These are phyloP conservation scores for Gallinago media DNA, from an alignment of 2,113 vertebrate species.

Conservation along the genomic window DNA sequence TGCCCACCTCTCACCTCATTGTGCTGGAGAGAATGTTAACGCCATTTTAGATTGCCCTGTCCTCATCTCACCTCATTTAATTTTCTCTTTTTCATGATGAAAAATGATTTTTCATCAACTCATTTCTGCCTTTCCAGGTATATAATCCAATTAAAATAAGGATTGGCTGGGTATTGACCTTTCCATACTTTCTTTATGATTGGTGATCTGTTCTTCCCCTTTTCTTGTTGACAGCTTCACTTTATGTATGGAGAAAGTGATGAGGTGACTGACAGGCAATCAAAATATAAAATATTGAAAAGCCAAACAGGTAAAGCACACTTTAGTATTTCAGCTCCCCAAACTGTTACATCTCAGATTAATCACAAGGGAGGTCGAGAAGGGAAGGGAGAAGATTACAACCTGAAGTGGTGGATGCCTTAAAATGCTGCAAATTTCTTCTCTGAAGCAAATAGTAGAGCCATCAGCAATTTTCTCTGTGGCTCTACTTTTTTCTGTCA, in stretches of 20 bases:
- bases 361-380: background rate
- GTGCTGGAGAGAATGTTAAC: background rate
- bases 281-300: slow-evolving; percentile 46
- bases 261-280: slow-evolving; percentile 44
- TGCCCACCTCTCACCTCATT: background rate
- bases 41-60: background rate
- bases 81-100: background rate
- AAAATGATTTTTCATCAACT: too few relatives aligned
- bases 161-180: slow-evolving; percentile 21
- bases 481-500: background rate
- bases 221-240: slow-evolving; percentile 8
- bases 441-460: background rate
- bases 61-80: background rate
- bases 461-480: background rate
- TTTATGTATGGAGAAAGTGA: background rate
- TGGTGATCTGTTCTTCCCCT: background rate
- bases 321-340: background rate
- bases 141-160: slow-evolving; percentile 41
- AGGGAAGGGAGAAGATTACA: background rate
- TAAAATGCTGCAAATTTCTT: background rate
- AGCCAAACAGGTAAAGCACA: background rate
- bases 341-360: background rate
- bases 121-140: background rate
- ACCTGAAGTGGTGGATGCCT: background rate
- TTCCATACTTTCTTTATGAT: background rate